phyloP scores from a whole-genome alignment of 2,797 vertebrate species.

The Steatocranus sp. region DNA sequence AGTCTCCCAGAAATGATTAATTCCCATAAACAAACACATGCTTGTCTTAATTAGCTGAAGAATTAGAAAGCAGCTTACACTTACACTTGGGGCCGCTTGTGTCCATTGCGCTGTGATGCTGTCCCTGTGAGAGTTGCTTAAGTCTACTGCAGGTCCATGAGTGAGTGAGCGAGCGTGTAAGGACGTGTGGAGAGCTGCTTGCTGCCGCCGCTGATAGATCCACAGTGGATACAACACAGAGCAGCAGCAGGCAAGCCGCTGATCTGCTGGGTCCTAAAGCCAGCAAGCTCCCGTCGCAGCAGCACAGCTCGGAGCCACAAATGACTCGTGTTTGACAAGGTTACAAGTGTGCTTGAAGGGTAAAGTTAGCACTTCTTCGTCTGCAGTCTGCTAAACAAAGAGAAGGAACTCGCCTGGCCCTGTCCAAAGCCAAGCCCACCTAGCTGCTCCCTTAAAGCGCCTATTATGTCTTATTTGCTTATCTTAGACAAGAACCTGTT shows the following conservation, averaged over 20 bases:
- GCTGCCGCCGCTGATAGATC: conserved; percentile 15
- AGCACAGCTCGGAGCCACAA: background rate
- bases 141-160: conserved; percentile 19
- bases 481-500: background rate
- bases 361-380: background rate
- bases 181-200: background rate
- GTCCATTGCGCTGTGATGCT: conserved; percentile 58
- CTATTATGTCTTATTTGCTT: background rate
- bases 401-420: background rate
- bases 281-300: background rate
- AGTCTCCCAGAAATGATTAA: background rate
- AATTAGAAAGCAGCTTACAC: conserved; percentile 61
- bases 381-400: background rate
- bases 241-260: background rate
- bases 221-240: background rate
- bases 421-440: background rate
- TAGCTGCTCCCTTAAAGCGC: background rate
- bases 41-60: background rate
- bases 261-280: conserved; percentile 71
- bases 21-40: background rate
- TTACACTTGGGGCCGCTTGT: conserved; percentile 60
- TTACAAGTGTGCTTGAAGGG: background rate
- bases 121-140: conserved; percentile 5
- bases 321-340: background rate
- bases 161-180: background rate